A percentile compares a stretch with the other conserved stretches of the same genome.
These are phyloP conservation scores for Colossoma macropomum DNA, from an alignment of 2,113 vertebrate genomes.

Conservation along the genomic window DNA sequence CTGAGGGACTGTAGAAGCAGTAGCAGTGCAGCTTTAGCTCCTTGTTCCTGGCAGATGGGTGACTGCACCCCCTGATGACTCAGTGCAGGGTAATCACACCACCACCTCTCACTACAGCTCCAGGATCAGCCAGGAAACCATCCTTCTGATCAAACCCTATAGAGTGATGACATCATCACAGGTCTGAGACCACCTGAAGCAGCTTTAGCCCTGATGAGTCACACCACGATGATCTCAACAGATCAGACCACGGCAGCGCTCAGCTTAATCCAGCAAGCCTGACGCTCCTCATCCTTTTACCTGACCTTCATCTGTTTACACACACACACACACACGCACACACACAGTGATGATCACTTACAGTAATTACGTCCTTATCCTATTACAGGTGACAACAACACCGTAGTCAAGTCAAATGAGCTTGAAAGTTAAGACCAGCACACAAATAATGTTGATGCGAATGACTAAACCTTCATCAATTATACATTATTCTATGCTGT, in stretches of 20 bases:
- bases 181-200: slow-evolving; percentile 26
- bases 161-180: slow-evolving; percentile 41
- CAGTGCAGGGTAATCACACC: slow-evolving; percentile 42
- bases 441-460: not conserved
- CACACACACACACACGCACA: not conserved
- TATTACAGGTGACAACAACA: not conserved
- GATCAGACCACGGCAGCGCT: slow-evolving; percentile 24
- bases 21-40: not conserved
- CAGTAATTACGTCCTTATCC: slow-evolving; percentile 12
- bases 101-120: slow-evolving; percentile 23
- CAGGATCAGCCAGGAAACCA: slow-evolving; percentile 25
- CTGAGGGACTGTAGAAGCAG: not conserved
- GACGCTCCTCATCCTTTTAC: slow-evolving; percentile 3
- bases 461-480: not conserved
- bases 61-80: slow-evolving; percentile 45
- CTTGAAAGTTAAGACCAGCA: not conserved
- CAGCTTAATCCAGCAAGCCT: not conserved
- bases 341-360: not conserved
- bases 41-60: slow-evolving; percentile 35
- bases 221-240: slow-evolving; percentile 53
- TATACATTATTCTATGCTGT: not conserved
- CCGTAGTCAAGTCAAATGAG: not conserved
- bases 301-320: slow-evolving; percentile 23
- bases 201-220: slow-evolving; percentile 43
- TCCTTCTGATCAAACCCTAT: not conserved